These are phyloP conservation scores for Drosophila barbarae DNA, from an alignment of 2,888 invertebrate species.

Conservation along the genomic window DNA sequence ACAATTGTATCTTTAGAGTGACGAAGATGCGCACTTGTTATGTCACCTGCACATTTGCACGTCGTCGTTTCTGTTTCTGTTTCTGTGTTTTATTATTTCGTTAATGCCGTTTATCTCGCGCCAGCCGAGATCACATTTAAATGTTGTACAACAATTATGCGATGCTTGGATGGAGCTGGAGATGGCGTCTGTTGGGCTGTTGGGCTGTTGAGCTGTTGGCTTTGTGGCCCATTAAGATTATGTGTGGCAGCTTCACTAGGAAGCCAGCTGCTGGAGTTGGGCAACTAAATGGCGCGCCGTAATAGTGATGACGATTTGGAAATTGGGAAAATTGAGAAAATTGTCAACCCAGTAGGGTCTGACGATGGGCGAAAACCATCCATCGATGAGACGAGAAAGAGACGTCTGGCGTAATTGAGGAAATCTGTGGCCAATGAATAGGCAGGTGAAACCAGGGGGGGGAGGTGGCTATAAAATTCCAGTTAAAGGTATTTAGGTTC, in stretches of 20 bases:
- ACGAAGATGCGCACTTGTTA: constrained; percentile 49
- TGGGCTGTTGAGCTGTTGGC: background rate
- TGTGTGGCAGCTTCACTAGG: constrained; percentile 31
- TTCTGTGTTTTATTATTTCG: constrained; percentile 26
- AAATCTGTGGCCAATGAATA: constrained; percentile 10
- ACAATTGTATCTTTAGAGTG: constrained; percentile 64
- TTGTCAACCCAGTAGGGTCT: constrained; percentile 14
- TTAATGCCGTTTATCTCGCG: constrained; percentile 22
- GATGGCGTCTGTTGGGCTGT: background rate
- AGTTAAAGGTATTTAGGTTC: background rate
- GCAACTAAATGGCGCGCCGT: constrained; percentile 15
- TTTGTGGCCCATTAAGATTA: constrained; percentile 37
- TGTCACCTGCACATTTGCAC: constrained; percentile 65
- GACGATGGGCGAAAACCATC: constrained; percentile 2
- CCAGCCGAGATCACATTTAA: constrained; percentile 53
- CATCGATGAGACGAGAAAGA: background rate
- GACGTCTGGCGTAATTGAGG: constrained; percentile 19
- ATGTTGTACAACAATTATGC: constrained; percentile 58
- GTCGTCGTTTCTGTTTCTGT: constrained; percentile 27
- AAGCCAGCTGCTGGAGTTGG: constrained; percentile 10
- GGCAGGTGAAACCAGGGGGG: background rate
- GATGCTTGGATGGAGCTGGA: constrained; percentile 10
- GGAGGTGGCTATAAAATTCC: too few relatives aligned
- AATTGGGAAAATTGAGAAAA: constrained; percentile 32
- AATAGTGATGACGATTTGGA: constrained; percentile 33